Percentiles rank a stretch among this genome's conserved stretches.
Evolutionary conservation across 30 jellyfish, hydroid and myxozoan genomes (phyloP).

Genomic region (Hydractinia symbiolongicarpus): DNA sequence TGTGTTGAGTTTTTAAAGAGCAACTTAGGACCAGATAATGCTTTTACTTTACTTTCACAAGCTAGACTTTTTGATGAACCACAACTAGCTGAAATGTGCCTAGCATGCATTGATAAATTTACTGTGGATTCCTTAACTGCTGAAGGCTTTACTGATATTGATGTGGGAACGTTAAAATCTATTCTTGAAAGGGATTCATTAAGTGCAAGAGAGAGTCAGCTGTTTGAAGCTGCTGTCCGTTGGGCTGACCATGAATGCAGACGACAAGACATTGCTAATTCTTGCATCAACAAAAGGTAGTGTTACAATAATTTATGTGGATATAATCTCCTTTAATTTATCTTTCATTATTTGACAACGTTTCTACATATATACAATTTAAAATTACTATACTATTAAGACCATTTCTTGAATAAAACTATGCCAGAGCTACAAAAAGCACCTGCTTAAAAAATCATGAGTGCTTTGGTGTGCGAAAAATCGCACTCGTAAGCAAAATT

Average conservation of each 20-base stretch:
- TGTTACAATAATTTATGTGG: background rate
- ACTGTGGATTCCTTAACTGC: slow-evolving; percentile 82
- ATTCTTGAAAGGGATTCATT: slow-evolving; percentile 83
- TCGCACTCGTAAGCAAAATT: too few species aligned
- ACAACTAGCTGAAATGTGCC: slow-evolving; percentile 89
- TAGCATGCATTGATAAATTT: slow-evolving; percentile 76
- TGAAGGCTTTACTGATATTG: slow-evolving; percentile 92
- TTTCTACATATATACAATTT: too few species aligned
- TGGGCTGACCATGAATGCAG: slow-evolving; percentile 94
- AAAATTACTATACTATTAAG: too few species aligned
- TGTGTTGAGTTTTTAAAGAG: slow-evolving; percentile 89
- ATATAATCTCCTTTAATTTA: background rate
- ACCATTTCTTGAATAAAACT: too few species aligned
- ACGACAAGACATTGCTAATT: slow-evolving; percentile 61
- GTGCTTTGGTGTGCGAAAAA: too few species aligned
- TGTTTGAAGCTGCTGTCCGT: slow-evolving; percentile 87
- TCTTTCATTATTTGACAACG: background rate
- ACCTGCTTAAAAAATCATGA: too few species aligned
- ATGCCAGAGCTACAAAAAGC: too few species aligned
- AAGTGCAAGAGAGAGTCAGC: slow-evolving; percentile 90
- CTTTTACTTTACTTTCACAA: slow-evolving; percentile 80
- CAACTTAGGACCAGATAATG: slow-evolving; percentile 90
- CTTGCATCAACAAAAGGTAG: slow-evolving; percentile 74
- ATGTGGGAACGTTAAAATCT: slow-evolving; percentile 60
- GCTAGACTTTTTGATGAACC: slow-evolving; percentile 97